Evolutionary conservation across 2,888 invertebrate species (phyloP), one percentile per base, ranked within the genome.

Genomic region (Euphydryas editha): DNA sequence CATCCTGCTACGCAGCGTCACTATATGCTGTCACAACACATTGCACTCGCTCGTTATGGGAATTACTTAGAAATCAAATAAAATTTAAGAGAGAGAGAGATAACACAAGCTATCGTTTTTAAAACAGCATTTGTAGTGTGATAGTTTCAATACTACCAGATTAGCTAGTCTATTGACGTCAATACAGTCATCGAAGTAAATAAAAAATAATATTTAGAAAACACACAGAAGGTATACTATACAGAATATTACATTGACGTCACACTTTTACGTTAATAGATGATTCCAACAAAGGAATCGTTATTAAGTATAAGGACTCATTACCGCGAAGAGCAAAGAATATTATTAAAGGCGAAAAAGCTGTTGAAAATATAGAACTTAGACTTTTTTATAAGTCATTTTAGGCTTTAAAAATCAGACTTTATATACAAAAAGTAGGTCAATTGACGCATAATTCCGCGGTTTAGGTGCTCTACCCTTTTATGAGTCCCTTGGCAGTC

Each of bases 361-460:
- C 24, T 15, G 6, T 24, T 51, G 24, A 51, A 51, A 30, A 20
- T 24, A 15, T 51, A 24, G 15, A 15, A 51, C 20, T 49, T 24
- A 13, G 21, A 15, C 2, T 51, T 51, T 24, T 49, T 49, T 4
- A 24, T 24, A 49, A 15, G 49, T 49, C 49, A 15, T 49, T 51
- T 51, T 24, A 24, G 49, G 49, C n/a, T 24, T 51, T 51, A 51
- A 51, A 51, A n/a, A n/a, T 51, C 24, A 51, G 49, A 51, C n/a
- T 24, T 51, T 54, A 36, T 36, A 30, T 11, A 18, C 24, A 30
- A 54, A 10, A 54, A 54, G 17, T 54, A 30, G 54, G 54, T 54
- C 36, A 54, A 24, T 36, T 36, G 36, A 1, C n/a, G 54, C 17
- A 54, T 36, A 17, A 36, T 54, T 54, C n/a, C 36, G 30, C 54